These are phyloP conservation scores for Nineta flava DNA, from an alignment of 2,888 invertebrate species.

Conservation along the genomic window DNA sequence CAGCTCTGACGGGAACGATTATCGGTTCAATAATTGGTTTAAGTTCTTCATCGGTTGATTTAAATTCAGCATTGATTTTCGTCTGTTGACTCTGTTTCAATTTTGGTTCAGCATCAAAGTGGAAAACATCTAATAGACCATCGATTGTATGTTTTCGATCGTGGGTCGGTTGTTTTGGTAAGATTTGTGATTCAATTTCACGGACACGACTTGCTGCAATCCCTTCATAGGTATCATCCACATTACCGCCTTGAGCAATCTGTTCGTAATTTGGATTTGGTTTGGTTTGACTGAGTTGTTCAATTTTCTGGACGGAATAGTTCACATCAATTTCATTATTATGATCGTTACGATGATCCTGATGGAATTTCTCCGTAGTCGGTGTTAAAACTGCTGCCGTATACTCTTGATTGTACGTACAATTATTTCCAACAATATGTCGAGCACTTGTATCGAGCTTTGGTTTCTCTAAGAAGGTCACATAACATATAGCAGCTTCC, in stretches of 20 bases:
- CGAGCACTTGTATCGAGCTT: slow-evolving; percentile 43
- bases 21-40: slow-evolving; percentile 3
- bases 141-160: slow-evolving; percentile 29
- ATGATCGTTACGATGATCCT: slow-evolving; percentile 17
- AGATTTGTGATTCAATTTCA: slow-evolving; percentile 23
- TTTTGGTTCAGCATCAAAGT: slow-evolving; percentile 13
- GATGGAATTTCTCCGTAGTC: slow-evolving; percentile 11
- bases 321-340: slow-evolving; percentile 22
- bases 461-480: slow-evolving; percentile 46
- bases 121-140: slow-evolving; percentile 29
- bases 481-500: slow-evolving; percentile 32
- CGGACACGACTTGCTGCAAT: slow-evolving; percentile 20
- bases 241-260: slow-evolving; percentile 23
- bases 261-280: slow-evolving; percentile 17
- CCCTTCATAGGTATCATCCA: slow-evolving; percentile 26
- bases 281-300: slow-evolving; percentile 10
- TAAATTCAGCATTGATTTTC: background rate
- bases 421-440: slow-evolving; percentile 46
- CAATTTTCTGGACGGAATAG: slow-evolving; percentile 11
- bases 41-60: background rate
- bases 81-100: background rate
- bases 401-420: slow-evolving; percentile 39
- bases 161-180: background rate
- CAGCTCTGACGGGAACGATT: slow-evolving; percentile 5
- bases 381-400: slow-evolving; percentile 20